Percentiles rank a stretch among this genome's conserved stretches.
Evolutionary conservation across 1,140 invertebrate genomes (phyloP).

Genomic region (Zaprionus vittiger): DNA sequence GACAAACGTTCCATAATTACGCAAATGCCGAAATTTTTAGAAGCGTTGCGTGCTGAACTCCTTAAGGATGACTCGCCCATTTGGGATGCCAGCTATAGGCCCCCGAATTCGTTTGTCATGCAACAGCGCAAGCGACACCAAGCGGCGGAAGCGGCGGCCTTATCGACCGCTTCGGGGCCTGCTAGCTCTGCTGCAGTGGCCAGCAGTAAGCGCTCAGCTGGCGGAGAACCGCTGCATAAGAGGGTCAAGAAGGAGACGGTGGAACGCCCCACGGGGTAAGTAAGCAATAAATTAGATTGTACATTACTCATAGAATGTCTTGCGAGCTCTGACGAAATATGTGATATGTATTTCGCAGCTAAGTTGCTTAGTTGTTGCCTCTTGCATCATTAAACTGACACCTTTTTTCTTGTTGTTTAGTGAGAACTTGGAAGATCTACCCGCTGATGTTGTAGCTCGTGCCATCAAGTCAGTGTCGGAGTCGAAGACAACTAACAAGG

Average conservation of each 20-base stretch:
- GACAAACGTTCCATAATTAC: slow-evolving; percentile 90
- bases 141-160: slow-evolving; percentile 9
- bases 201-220: slow-evolving; percentile 47
- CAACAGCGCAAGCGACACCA: slow-evolving; percentile 79
- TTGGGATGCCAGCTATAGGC: slow-evolving; percentile 90
- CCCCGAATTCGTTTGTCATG: slow-evolving; percentile 76
- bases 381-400: slow-evolving; percentile 8
- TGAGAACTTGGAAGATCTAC: slow-evolving; percentile 72
- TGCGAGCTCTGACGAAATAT: neutral
- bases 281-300: neutral
- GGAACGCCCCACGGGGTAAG: slow-evolving; percentile 65
- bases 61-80: slow-evolving; percentile 94
- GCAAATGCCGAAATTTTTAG: slow-evolving; percentile 91
- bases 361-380: neutral
- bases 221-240: slow-evolving; percentile 74
- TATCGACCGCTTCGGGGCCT: slow-evolving; percentile 3
- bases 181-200: slow-evolving; percentile 4
- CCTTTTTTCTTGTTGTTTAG: slow-evolving; percentile 24
- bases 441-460: slow-evolving; percentile 71
- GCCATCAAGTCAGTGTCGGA: slow-evolving; percentile 80
- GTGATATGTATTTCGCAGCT: neutral
- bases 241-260: slow-evolving; percentile 69
- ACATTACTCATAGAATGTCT: neutral
- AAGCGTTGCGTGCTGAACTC: slow-evolving; percentile 94
- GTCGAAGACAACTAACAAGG: slow-evolving; percentile 77